Base-by-base conservation (phyloP, 2,113 vertebrate genomes). In the Elanus axillaris region DNA sequence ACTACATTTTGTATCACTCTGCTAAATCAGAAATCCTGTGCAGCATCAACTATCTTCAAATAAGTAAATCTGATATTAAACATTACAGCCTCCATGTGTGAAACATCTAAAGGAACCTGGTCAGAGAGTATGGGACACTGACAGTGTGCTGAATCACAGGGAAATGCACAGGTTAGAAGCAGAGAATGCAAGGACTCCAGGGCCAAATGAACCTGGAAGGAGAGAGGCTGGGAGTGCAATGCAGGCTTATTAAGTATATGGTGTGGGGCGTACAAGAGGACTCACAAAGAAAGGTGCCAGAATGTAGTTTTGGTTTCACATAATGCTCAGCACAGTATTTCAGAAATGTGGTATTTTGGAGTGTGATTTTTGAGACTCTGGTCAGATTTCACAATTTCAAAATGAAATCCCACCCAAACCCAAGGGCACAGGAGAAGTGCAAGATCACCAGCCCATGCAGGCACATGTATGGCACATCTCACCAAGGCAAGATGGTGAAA, bases 401-500 rank as follows among this genome's bases (percentile, higher is more conserved):
- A 84, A 77, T 38, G 6, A 71, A 91, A 43, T 56, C 34, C 22
- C 34, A 50, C 14, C 62, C 47, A 84, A 91, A 67, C 16, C 50
- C 59, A 69, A 74, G 11, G 22, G 19, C 68, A 86, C 16, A 58
- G 36, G 43, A 80, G 38, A 86, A 59, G 6, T 23, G 19, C 27
- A 59, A 53, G 36, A n/a, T 1, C 0, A 1, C 20, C 38, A 77
- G 40, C 7, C 25, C 60, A 59, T 15, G 25, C 22, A 50, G 42
- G 11, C 45, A 77, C 32, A 27, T 4, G 6, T 56, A 53, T 7
- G 23, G 48, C 18, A 68, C 13, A 32, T 93, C 98, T 98, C 98
- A 99, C 99, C 99, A 16, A 99, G 98, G 91, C 99, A 99, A 40
- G 98, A 98, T 1, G 99, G 99, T 6, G 98, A 98, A 93, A 99